These are phyloP conservation scores for Stichodactyla mertensii DNA, from an alignment of 64 coral and sea anemone species.

Conservation along the genomic window DNA sequence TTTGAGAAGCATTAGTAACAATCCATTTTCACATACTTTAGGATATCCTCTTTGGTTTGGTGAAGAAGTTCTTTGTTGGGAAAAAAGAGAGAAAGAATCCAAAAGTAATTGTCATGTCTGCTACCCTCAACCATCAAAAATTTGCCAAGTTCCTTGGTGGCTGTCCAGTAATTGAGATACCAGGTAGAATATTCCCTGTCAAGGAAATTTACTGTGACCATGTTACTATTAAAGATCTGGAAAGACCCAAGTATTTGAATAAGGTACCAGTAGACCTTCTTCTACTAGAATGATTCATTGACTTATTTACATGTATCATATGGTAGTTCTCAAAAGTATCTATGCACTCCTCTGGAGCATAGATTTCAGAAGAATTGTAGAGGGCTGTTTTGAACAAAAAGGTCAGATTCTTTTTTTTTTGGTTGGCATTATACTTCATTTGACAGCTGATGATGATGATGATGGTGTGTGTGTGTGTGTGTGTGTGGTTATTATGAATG, in stretches of 20 bases:
- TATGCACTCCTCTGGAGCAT: no score
- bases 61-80: slow-evolving; percentile 70
- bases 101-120: slow-evolving; percentile 86
- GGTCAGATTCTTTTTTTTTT: no score
- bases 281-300: no score
- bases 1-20: no score
- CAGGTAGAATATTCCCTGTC: slow-evolving; percentile 77
- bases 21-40: not conserved
- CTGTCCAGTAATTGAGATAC: slow-evolving; percentile 95
- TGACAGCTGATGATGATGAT: no score
- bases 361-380: no score
- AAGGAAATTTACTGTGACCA: slow-evolving; percentile 65
- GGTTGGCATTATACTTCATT: no score
- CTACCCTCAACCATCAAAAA: slow-evolving; percentile 81
- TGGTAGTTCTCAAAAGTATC: no score
- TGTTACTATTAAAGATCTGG: slow-evolving; percentile 67
- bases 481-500: no score
- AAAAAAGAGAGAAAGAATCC: slow-evolving; percentile 9
- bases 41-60: slow-evolving; percentile 92
- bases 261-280: slow-evolving; percentile 33
- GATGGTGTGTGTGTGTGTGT: no score
- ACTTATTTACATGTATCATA: no score
- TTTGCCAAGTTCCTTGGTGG: slow-evolving; percentile 73
- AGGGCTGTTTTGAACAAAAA: no score
- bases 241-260: slow-evolving; percentile 78